Evolutionary conservation across 2,888 invertebrate species (phyloP).

Genomic region (Apotomis turbidana): DNA sequence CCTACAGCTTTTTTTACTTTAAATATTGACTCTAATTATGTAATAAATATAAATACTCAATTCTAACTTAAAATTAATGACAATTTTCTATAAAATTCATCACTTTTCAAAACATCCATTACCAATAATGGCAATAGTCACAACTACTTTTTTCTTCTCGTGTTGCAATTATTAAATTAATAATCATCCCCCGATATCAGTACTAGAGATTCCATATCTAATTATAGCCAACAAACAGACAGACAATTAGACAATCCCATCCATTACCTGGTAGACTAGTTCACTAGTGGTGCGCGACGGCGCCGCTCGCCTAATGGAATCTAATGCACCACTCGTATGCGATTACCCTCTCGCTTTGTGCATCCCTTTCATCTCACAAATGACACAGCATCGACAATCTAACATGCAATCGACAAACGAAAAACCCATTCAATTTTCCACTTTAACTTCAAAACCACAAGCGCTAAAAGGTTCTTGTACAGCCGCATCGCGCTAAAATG

Average conservation of each 20-base stretch:
- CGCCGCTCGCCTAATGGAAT: slow-evolving; percentile 64
- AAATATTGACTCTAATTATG: too few relatives aligned
- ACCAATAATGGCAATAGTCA: too few relatives aligned
- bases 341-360: slow-evolving; percentile 81
- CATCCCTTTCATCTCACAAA: slow-evolving; percentile 66
- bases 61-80: too few relatives aligned
- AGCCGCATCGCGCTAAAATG: slow-evolving; percentile 15
- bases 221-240: neutral
- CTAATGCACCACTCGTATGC: slow-evolving; percentile 73
- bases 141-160: too few relatives aligned
- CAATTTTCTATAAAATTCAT: too few relatives aligned
- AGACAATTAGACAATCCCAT: slow-evolving; percentile 26
- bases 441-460: slow-evolving; percentile 42
- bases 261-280: slow-evolving; percentile 37
- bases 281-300: slow-evolving; percentile 44
- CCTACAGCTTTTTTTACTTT: too few relatives aligned
- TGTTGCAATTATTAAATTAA: neutral
- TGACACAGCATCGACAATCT: slow-evolving; percentile 63
- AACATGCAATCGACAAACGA: slow-evolving; percentile 47
- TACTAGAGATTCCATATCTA: neutral
- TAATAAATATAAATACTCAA: too few relatives aligned
- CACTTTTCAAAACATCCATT: too few relatives aligned
- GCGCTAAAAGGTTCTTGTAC: slow-evolving; percentile 27
- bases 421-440: slow-evolving; percentile 49
- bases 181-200: neutral